phyloP scores from a whole-genome alignment of 1,140 invertebrate genomes.

The Cryptotermes secundus region DNA sequence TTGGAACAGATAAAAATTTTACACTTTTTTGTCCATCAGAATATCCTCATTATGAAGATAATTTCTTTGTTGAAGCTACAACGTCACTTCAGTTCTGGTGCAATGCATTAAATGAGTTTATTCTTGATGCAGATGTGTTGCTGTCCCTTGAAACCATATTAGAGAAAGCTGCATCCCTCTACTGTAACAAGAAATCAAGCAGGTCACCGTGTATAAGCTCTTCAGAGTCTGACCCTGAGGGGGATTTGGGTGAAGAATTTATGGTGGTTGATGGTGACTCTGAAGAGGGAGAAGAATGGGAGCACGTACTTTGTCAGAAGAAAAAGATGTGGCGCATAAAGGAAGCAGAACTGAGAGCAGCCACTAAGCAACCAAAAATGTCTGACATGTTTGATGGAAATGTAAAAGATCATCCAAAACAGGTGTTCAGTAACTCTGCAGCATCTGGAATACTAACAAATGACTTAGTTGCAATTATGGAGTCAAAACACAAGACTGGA shows the following conservation, averaged over 20 bases:
- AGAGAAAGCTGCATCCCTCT: slow-evolving; percentile 31
- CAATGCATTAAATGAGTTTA: slow-evolving; percentile 44
- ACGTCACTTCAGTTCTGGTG: slow-evolving; percentile 41
- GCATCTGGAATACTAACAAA: slow-evolving; percentile 47
- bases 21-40: slow-evolving; percentile 30
- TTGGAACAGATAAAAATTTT: slow-evolving; percentile 27
- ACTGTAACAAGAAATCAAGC: neutral
- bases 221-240: slow-evolving; percentile 33
- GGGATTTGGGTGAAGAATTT: slow-evolving; percentile 27
- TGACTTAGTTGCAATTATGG: slow-evolving; percentile 46
- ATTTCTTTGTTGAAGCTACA: slow-evolving; percentile 44
- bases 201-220: slow-evolving; percentile 23
- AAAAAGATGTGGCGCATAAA: slow-evolving; percentile 46
- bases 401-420: slow-evolving; percentile 40
- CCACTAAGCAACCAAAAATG: slow-evolving; percentile 40
- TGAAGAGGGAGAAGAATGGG: slow-evolving; percentile 43
- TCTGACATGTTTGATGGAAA: slow-evolving; percentile 39
- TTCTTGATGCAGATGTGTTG: slow-evolving; percentile 31
- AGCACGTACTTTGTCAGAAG: slow-evolving; percentile 42
- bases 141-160: slow-evolving; percentile 30
- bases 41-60: slow-evolving; percentile 39
- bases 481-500: slow-evolving; percentile 41
- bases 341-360: slow-evolving; percentile 42
- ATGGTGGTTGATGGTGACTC: slow-evolving; percentile 33
- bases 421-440: slow-evolving; percentile 46